These are phyloP conservation scores for Polydrusus tereticollis DNA, from an alignment of 2,888 invertebrate species.

Conservation along the genomic window DNA sequence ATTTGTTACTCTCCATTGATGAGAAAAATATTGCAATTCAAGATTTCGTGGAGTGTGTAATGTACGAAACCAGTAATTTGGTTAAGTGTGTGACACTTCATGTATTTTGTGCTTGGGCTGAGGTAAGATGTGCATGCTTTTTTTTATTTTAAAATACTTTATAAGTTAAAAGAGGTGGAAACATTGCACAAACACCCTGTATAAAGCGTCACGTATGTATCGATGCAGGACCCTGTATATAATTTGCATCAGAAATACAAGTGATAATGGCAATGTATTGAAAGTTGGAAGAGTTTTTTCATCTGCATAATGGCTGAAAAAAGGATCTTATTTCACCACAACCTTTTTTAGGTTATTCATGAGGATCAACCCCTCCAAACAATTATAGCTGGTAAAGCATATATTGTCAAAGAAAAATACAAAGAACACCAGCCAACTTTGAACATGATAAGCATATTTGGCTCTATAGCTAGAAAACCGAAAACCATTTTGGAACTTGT, in stretches of 20 bases:
- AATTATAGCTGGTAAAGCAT: conserved; percentile 60
- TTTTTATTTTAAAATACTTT: too few relatives aligned
- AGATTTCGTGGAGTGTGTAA: conserved; percentile 55
- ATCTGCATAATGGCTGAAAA: too few relatives aligned
- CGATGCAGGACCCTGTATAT: too few relatives aligned
- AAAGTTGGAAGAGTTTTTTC: too few relatives aligned
- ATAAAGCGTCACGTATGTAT: too few relatives aligned
- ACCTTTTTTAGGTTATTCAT: conserved; percentile 57
- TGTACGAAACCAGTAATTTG: conserved; percentile 55
- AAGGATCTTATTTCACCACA: too few relatives aligned
- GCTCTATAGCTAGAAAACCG: conserved; percentile 61
- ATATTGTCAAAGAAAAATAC: conserved; percentile 60
- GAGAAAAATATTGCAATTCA: conserved; percentile 49
- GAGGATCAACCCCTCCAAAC: conserved; percentile 59
- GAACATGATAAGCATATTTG: conserved; percentile 59
- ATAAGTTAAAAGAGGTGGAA: too few relatives aligned
- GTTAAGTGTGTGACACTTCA: conserved; percentile 60
- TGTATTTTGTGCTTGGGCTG: conserved; percentile 63
- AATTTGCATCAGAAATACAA: too few relatives aligned
- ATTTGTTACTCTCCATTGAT: conserved; percentile 55
- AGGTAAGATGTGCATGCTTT: too few relatives aligned
- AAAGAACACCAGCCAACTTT: conserved; percentile 57
- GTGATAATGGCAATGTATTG: too few relatives aligned
- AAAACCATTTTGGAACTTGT: conserved; percentile 61
- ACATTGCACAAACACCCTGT: too few relatives aligned